phyloP scores from a whole-genome alignment of 2,888 invertebrate genomes.

The Cosmorhoe ocellata region DNA sequence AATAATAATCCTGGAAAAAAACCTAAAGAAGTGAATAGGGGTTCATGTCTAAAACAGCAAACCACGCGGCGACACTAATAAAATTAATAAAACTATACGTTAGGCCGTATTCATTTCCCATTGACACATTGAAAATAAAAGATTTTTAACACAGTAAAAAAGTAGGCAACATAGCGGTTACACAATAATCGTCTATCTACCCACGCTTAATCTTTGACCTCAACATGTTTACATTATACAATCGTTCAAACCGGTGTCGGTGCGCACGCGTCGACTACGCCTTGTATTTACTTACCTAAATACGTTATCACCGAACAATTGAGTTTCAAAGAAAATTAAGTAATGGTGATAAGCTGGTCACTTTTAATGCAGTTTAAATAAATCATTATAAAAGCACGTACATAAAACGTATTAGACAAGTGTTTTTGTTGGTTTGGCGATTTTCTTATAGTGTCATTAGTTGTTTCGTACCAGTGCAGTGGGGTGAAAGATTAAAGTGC shows the following conservation, averaged over 20 bases:
- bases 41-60: no score
- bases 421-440: no score
- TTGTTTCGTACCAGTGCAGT: no score
- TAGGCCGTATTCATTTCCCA: no score
- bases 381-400: not conserved
- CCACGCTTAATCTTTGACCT: slow-evolving; percentile 48
- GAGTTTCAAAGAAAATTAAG: not conserved
- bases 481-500: no score
- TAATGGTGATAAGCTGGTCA: not conserved
- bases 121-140: no score
- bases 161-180: slow-evolving; percentile 5
- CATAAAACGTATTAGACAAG: no score
- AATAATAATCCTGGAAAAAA: no score
- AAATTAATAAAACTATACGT: no score
- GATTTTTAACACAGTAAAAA: not conserved
- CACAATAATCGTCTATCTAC: slow-evolving; percentile 9
- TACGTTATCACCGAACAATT: slow-evolving; percentile 44
- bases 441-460: no score
- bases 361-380: not conserved
- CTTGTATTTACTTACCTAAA: slow-evolving; percentile 34
- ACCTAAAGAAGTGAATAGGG: no score
- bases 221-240: slow-evolving; percentile 54
- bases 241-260: slow-evolving; percentile 45
- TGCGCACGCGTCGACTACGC: slow-evolving; percentile 26
- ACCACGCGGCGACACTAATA: no score